These are phyloP conservation scores for Saguinus imperator DNA, from an alignment of 2,113 vertebrate genomes.

Conservation along the genomic window DNA sequence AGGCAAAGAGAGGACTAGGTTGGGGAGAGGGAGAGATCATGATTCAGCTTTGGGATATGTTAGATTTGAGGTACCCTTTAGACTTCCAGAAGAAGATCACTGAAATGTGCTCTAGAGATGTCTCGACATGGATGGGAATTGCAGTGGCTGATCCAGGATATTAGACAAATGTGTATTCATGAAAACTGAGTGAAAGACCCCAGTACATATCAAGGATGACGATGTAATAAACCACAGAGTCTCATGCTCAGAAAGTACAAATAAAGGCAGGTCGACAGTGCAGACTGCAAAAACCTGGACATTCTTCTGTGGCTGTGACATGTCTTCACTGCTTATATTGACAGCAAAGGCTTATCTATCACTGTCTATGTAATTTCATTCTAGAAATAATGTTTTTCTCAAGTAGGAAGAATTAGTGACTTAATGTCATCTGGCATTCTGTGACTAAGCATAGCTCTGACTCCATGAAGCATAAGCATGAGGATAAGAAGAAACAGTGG, in stretches of 20 bases:
- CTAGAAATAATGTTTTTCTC: constrained; percentile 60
- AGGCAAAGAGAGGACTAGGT: not conserved
- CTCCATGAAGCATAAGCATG: not conserved
- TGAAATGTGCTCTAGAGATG: not conserved
- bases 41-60: not conserved
- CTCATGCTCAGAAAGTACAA: not conserved
- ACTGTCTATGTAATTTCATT: constrained; percentile 59
- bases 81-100: not conserved
- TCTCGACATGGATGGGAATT: not conserved
- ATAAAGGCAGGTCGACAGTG: not conserved
- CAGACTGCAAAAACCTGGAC: not conserved
- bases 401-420: constrained; percentile 49
- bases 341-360: constrained; percentile 41
- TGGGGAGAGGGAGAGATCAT: not conserved
- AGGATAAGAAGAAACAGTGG: not conserved
- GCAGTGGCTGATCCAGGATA: not conserved
- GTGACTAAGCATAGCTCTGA: constrained; percentile 56
- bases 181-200: not conserved
- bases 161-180: not conserved
- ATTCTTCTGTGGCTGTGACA: not conserved
- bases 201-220: not conserved
- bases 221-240: not conserved
- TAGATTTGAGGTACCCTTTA: not conserved
- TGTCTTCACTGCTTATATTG: not conserved
- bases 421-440: constrained; percentile 55